A percentile compares a stretch with the other conserved stretches of the same genome.
These are phyloP conservation scores for Brachionus asplanchnoidis DNA, from an alignment of 1,140 invertebrate species.

Conservation along the genomic window DNA sequence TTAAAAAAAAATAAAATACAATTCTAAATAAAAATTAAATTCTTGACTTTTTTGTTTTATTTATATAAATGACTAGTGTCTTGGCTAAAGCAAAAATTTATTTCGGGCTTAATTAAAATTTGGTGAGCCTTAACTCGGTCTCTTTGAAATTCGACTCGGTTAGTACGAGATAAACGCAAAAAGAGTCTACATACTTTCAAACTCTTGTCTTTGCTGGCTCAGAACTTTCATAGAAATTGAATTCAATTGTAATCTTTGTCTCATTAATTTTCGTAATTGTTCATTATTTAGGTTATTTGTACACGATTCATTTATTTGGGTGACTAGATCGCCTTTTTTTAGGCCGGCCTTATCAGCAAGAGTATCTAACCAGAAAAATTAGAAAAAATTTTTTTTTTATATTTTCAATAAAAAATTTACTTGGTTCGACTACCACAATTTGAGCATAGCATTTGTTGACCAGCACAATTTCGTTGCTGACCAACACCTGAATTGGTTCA, in stretches of 20 bases:
- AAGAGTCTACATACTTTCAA: conserved; percentile 34
- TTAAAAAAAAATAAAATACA: background rate
- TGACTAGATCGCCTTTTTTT: conserved; percentile 34
- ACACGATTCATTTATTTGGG: conserved; percentile 27
- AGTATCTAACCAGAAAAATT: background rate
- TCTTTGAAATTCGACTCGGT: conserved; percentile 3
- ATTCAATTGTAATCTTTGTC: conserved; percentile 32
- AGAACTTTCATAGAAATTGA: conserved; percentile 35
- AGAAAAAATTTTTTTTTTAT: background rate
- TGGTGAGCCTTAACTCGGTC: background rate
- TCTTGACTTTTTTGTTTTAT: background rate
- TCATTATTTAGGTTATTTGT: conserved; percentile 34
- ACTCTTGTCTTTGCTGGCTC: conserved; percentile 8
- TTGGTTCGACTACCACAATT: conserved; percentile 30
- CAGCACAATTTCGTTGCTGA: background rate
- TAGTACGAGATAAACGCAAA: background rate
- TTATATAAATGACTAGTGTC: background rate
- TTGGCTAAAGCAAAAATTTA: background rate
- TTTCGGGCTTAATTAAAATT: background rate
- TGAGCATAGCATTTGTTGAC: conserved; percentile 1
- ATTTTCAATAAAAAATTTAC: background rate
- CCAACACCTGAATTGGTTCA: background rate
- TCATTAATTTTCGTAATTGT: conserved; percentile 36
- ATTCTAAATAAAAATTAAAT: background rate
- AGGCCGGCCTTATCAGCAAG: conserved; percentile 27